Evolutionary conservation across 2,888 invertebrate species (phyloP), one percentile per base, ranked within the genome.

Genomic region (Drosophila prostipennis): DNA sequence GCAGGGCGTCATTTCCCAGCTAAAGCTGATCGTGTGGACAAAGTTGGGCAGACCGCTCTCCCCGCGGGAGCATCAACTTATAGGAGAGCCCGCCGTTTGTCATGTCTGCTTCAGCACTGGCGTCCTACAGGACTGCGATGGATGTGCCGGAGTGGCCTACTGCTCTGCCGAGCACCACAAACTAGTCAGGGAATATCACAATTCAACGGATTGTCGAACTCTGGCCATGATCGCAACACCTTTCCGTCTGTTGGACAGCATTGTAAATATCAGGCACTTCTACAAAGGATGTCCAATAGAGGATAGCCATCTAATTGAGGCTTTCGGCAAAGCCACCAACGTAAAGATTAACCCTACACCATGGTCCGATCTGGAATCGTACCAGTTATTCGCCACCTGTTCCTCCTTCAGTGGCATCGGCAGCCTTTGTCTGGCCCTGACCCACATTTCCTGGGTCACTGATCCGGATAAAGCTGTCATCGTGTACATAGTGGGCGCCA

Each of bases 351-450:
- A 74, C 2, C 8, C 52, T 3, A 49, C 75, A n/a, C 81, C 84
- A 0, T 83, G 78, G 29, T 55, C 55, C 7, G 74, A 39, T 7
- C 32, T 80, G 8, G 34, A 57, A 8, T 74, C 77, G 6, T 91
- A 87, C 74, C 77, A 88, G 45, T 36, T 71, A 7, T 90, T 89
- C 70, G 70, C 82, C 0, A 70, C 74, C 6, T 86, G 79, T 5
- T 85, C 89, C 6, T 83, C 85, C 10, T 91, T 89, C 19, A 91
- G 91, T 32, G 89, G 85, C 59, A 79, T 91, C 14, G 80, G 70
- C 14, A 87, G 88, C 11, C 71, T 90, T 43, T 83, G 89, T 8
- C 78, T 85, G 55, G 76, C 77, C 1, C 34, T 90, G 0, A 60
- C 73, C 2, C 51, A 80, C 14, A 61, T 74, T 2, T 19, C 42